Percentiles rank a stretch among this genome's conserved stretches.
These are phyloP conservation scores for Mycogona germanica DNA, from an alignment of 2,888 invertebrate species.

Conservation along the genomic window DNA sequence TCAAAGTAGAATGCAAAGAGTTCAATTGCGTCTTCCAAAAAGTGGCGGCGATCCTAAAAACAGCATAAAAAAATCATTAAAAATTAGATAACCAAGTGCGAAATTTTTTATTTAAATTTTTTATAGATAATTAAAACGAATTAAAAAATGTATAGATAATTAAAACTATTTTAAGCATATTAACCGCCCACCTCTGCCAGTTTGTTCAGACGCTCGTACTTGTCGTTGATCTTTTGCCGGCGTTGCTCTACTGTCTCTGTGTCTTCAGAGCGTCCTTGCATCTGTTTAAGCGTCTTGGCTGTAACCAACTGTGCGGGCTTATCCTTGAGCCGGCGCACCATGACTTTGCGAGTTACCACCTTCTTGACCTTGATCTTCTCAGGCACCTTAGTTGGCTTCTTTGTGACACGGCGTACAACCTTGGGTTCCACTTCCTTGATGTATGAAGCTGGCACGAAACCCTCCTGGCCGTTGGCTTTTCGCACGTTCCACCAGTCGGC, in stretches of 20 bases:
- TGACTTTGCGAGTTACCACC: slow-evolving; percentile 72
- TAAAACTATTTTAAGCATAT: too few species aligned
- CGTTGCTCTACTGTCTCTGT: slow-evolving; percentile 67
- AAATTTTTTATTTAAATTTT: not conserved
- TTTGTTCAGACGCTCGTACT: slow-evolving; percentile 67
- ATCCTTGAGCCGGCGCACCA: slow-evolving; percentile 60
- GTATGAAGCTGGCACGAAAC: slow-evolving; percentile 96
- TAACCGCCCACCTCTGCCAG: slow-evolving; percentile 51
- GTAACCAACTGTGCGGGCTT: slow-evolving; percentile 24
- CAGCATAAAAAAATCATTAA: slow-evolving; percentile 7
- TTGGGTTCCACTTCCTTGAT: slow-evolving; percentile 84
- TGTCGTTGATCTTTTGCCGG: slow-evolving; percentile 62
- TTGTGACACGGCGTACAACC: slow-evolving; percentile 67
- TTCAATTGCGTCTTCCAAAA: slow-evolving; percentile 82
- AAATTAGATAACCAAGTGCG: not conserved
- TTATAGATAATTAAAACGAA: not conserved
- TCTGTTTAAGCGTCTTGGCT: slow-evolving; percentile 5
- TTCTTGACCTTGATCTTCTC: slow-evolving; percentile 78
- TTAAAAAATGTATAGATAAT: slow-evolving; percentile 8
- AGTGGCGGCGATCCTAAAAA: slow-evolving; percentile 55
- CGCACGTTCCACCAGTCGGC: slow-evolving; percentile 99
- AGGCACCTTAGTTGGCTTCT: slow-evolving; percentile 70
- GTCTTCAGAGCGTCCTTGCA: slow-evolving; percentile 37
- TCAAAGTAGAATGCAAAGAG: slow-evolving; percentile 89
- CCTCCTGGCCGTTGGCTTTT: slow-evolving; percentile 79